phyloP scores from a whole-genome alignment of 2,797 vertebrate genomes.

The Chelon labrosus region DNA sequence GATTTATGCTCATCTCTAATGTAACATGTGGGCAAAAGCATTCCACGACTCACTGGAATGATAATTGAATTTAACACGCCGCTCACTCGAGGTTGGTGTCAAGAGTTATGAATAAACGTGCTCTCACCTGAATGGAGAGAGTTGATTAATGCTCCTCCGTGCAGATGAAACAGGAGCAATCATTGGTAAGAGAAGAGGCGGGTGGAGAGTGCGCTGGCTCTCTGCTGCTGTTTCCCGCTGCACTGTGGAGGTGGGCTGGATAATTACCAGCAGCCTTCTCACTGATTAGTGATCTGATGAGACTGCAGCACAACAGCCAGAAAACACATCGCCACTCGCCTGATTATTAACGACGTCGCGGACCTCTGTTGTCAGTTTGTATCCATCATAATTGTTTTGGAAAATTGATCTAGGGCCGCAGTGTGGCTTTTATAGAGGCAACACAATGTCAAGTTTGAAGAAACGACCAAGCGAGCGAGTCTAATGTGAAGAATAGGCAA shows the following conservation, averaged over 20 bases:
- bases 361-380: slow-evolving; percentile 57
- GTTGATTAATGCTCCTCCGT: slow-evolving; percentile 62
- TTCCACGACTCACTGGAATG: slow-evolving; percentile 21
- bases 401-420: slow-evolving; percentile 35
- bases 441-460: slow-evolving; percentile 23
- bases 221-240: slow-evolving; percentile 38
- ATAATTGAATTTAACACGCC: slow-evolving; percentile 62
- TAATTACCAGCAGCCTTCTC: slow-evolving; percentile 57
- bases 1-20: slow-evolving; percentile 31
- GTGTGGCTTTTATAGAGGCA: slow-evolving; percentile 9
- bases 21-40: slow-evolving; percentile 24
- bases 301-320: slow-evolving; percentile 34
- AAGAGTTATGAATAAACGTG: slow-evolving; percentile 57
- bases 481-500: not conserved
- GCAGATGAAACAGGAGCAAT: slow-evolving; percentile 54
- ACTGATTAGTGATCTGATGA: slow-evolving; percentile 70
- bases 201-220: slow-evolving; percentile 12
- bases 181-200: slow-evolving; percentile 33
- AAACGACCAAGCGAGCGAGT: not conserved
- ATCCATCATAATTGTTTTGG: slow-evolving; percentile 56
- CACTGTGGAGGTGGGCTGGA: slow-evolving; percentile 48
- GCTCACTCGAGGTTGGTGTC: slow-evolving; percentile 57
- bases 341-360: slow-evolving; percentile 56
- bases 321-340: slow-evolving; percentile 31
- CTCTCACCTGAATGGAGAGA: slow-evolving; percentile 46